A percentile compares a stretch with the other conserved stretches of the same genome.
Conservation (phyloP, 2,888 invertebrate genomes). For the Drosophila prostipennis region DNA sequence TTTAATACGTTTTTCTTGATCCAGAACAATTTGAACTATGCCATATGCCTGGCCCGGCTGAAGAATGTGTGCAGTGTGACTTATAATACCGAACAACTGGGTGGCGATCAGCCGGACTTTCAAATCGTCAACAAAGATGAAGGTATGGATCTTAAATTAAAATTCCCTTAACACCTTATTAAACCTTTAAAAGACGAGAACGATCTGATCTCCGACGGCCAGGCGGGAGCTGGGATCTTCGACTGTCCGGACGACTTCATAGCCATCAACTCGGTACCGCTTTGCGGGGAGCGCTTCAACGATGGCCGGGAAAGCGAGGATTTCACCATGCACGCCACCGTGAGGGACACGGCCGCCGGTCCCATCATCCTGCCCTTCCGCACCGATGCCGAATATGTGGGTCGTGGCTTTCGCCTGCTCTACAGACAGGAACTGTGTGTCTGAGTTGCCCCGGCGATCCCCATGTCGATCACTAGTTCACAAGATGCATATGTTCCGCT, state of each 20-base stretch:
- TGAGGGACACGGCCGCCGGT: conserved; percentile 89
- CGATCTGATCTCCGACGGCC: conserved; percentile 87
- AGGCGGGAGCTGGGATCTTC: conserved; percentile 90
- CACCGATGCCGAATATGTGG: conserved; percentile 87
- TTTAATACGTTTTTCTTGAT: background rate
- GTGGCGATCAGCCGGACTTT: conserved; percentile 86
- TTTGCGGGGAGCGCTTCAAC: conserved; percentile 90
- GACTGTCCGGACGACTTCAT: conserved; percentile 92
- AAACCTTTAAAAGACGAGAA: conserved; percentile 85
- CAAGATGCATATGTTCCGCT: conserved; percentile 30
- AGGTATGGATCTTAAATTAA: conserved; percentile 83
- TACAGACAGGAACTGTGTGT: conserved; percentile 89
- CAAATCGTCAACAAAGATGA: conserved; percentile 88
- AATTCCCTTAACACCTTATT: too few species aligned
- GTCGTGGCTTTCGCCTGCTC: conserved; percentile 88
- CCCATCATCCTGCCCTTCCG: conserved; percentile 89
- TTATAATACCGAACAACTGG: conserved; percentile 85
- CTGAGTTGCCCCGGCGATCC: conserved; percentile 34
- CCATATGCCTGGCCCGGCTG: conserved; percentile 88
- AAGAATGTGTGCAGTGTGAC: conserved; percentile 88
- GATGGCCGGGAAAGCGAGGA: conserved; percentile 86
- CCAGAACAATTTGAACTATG: conserved; percentile 92
- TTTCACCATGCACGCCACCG: conserved; percentile 88
- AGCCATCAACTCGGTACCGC: conserved; percentile 88
- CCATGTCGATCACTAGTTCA: conserved; percentile 34